phyloP scores from a whole-genome alignment of 37 sponge, comb jelly and placozoan species.

The Aphrocallistes beatrix region DNA sequence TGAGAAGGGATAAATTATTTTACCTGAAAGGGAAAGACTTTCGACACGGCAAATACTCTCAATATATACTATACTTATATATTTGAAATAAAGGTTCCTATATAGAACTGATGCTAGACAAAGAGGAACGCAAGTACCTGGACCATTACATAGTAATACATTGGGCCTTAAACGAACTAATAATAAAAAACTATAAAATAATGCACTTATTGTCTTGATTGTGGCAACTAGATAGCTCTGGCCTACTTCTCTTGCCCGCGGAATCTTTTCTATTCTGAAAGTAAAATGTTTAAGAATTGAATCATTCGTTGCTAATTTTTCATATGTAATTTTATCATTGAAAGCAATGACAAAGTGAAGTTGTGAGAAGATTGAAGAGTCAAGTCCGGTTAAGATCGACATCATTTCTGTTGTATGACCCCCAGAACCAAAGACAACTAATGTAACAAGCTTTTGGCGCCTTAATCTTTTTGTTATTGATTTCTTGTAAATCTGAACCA shows the following conservation, averaged over 20 bases:
- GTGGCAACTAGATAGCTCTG: slow-evolving; percentile 66
- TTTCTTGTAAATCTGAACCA: too few species aligned
- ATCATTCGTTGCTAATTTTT: slow-evolving; percentile 51
- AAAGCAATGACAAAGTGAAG: slow-evolving; percentile 64
- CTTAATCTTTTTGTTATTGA: too few species aligned
- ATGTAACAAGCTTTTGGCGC: slow-evolving; percentile 23
- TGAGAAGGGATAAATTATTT: slow-evolving; percentile 59
- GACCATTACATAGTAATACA: slow-evolving; percentile 88
- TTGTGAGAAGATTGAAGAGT: slow-evolving; percentile 41
- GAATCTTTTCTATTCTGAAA: slow-evolving; percentile 32
- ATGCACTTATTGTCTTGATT: slow-evolving; percentile 54
- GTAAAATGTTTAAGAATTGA: background rate
- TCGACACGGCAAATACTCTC: slow-evolving; percentile 91
- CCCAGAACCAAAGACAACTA: slow-evolving; percentile 79
- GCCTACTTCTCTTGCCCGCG: slow-evolving; percentile 70
- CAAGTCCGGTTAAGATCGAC: slow-evolving; percentile 47
- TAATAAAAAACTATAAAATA: slow-evolving; percentile 37
- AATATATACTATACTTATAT: slow-evolving; percentile 66
- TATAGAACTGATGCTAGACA: slow-evolving; percentile 51
- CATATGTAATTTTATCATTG: slow-evolving; percentile 58
- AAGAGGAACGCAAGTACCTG: slow-evolving; percentile 91
- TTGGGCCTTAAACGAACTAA: slow-evolving; percentile 50
- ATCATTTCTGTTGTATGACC: slow-evolving; percentile 92
- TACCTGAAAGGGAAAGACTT: slow-evolving; percentile 73
- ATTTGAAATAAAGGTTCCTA: slow-evolving; percentile 34